Conservation (phyloP, 2,888 invertebrate genomes). For the Nasonovia ribisnigri region DNA sequence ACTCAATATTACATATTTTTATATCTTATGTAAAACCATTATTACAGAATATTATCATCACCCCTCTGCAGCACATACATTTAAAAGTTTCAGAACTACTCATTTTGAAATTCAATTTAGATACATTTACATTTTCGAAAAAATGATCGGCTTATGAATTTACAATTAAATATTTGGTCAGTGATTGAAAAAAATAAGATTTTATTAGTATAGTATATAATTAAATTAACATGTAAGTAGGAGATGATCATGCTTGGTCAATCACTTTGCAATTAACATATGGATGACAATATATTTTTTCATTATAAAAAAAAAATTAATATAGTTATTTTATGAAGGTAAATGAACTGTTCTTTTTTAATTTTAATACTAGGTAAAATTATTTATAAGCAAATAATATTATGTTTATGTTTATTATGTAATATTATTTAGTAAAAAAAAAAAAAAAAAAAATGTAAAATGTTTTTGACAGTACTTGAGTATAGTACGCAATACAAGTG, state of each 20-base stretch:
- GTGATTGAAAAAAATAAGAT: not conserved
- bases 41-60: no score
- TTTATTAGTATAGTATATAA: no score
- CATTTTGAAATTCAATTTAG: not conserved
- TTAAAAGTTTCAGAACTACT: not conserved
- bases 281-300: no score
- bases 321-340: no score
- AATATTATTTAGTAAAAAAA: not conserved
- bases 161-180: not conserved
- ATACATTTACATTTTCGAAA: not conserved
- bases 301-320: no score
- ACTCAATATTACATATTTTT: no score
- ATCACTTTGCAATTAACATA: not conserved
- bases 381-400: not conserved
- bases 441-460: not conserved
- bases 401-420: no score
- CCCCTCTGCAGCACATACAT: no score
- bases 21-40: no score
- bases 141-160: not conserved
- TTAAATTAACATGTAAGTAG: not conserved
- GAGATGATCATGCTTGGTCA: not conserved
- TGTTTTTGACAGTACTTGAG: not conserved
- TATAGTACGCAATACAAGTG: not conserved
- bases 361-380: not conserved
- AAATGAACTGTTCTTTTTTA: not conserved